Base-by-base conservation (phyloP, 2,113 vertebrate genomes). In the Myrmecobius fasciatus region DNA sequence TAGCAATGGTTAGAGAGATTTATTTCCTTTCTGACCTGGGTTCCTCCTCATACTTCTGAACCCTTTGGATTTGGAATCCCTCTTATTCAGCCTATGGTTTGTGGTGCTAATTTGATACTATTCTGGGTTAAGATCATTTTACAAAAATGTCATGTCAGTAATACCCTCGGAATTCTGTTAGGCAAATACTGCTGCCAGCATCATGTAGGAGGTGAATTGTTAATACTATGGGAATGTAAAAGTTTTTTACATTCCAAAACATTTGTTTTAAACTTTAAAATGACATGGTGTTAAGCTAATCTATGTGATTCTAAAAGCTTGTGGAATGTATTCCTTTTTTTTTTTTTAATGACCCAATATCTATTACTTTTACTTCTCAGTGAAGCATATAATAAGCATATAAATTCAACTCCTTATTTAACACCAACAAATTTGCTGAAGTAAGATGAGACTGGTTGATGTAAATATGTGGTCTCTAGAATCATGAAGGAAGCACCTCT, bases 151-250 rank as follows among this genome's bases (percentile, higher is more conserved):
- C 67, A 83, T 51, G 48, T 90, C 89, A 90, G 47, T 48, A 49
- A 90, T 51, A 90, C 48, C 89, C 47, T 90, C 31, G 89, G 89
- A 90, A 51, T 90, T 90, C 48, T 25, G 48, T 90, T 48, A 49
- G 48, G 48, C 46, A 90, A 90, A 90, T 90, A 90, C 48, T 90
- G 89, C 46, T 90, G 47, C 89, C 89, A 90, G 89, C 89, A 90
- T 90, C 28, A 48, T 90, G 25, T 90, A 51, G 47, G 48, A 51
- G n/a, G 89, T 90, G 26, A 49, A 90, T 90, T 51, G 14, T 90
- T 90, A 90, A 51, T 48, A 90, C 89, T 90, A 90, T 47, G 89
- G 89, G 47, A 47, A 90, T 49, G 89, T 49, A 90, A 90, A 48
- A 90, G 67, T 47, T 90, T 90, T 90, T 90, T 28, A 90, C 28